Conservation (phyloP, 2,113 vertebrate species). For the Catagonus wagneri region DNA sequence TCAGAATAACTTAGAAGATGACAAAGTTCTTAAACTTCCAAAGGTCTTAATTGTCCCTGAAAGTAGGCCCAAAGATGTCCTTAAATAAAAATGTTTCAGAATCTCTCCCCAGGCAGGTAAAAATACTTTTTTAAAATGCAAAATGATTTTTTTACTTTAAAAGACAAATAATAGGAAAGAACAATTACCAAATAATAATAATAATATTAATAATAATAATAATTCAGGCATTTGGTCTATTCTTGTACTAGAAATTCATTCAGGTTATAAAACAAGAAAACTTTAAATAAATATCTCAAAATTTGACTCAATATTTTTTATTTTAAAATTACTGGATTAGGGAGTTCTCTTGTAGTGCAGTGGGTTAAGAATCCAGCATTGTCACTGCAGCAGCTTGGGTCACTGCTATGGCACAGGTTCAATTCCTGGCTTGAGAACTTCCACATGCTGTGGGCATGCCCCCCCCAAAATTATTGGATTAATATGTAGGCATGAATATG, state of each 20-base stretch:
- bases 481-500: not conserved
- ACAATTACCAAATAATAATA: not conserved
- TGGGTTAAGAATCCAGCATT: too few relatives aligned
- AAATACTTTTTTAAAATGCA: not conserved
- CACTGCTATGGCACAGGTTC: too few relatives aligned
- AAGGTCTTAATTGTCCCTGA: not conserved
- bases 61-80: not conserved
- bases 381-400: too few relatives aligned
- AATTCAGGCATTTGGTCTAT: not conserved
- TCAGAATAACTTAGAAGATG: not conserved
- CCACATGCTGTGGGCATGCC: too few relatives aligned
- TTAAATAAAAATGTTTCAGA: not conserved
- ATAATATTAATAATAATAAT: not conserved
- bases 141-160: not conserved
- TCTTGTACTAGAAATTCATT: not conserved
- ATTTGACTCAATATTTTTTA: not conserved
- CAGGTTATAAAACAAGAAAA: not conserved
- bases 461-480: not conserved
- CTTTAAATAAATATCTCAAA: not conserved
- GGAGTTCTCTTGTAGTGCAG: too few relatives aligned
- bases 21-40: conserved; percentile 1
- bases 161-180: not conserved
- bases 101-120: not conserved
- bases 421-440: too few relatives aligned
- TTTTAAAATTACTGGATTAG: not conserved